Evolutionary conservation across 2,113 vertebrate species (phyloP).

Genomic region (Bucco capensis): DNA sequence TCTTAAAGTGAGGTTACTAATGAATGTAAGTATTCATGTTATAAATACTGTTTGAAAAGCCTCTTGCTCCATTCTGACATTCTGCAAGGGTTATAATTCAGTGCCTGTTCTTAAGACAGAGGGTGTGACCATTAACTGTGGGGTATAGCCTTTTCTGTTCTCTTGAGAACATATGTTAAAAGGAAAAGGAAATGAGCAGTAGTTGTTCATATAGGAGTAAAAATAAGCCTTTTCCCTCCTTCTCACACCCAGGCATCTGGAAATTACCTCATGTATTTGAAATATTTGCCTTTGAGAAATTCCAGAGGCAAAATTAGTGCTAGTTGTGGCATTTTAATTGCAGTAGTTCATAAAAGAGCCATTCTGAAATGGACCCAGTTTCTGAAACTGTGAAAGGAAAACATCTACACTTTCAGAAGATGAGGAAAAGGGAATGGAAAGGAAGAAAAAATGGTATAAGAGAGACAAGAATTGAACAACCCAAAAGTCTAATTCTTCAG

Average conservation of each 20-base stretch:
- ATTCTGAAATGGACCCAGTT: background rate
- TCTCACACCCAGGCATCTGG: background rate
- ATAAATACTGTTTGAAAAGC: background rate
- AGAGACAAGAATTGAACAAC: background rate
- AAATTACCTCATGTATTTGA: background rate
- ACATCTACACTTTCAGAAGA: background rate
- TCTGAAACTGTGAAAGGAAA: background rate
- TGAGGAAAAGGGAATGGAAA: background rate
- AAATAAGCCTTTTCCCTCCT: background rate
- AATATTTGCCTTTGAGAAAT: background rate
- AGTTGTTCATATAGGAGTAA: background rate
- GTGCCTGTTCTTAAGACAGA: background rate
- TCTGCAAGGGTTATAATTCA: background rate
- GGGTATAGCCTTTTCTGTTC: background rate
- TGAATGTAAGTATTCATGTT: background rate
- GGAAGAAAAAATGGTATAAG: background rate
- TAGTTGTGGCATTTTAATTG: background rate
- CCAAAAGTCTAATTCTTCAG: background rate
- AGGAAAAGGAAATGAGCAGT: conserved; percentile 15
- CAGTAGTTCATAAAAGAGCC: background rate
- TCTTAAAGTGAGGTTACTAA: background rate
- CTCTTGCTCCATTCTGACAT: background rate
- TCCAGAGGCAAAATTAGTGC: background rate
- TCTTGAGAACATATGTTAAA: background rate
- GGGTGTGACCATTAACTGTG: background rate